Base-by-base conservation (phyloP, 2,113 vertebrate genomes). In the Erythrocercus mccallii region DNA sequence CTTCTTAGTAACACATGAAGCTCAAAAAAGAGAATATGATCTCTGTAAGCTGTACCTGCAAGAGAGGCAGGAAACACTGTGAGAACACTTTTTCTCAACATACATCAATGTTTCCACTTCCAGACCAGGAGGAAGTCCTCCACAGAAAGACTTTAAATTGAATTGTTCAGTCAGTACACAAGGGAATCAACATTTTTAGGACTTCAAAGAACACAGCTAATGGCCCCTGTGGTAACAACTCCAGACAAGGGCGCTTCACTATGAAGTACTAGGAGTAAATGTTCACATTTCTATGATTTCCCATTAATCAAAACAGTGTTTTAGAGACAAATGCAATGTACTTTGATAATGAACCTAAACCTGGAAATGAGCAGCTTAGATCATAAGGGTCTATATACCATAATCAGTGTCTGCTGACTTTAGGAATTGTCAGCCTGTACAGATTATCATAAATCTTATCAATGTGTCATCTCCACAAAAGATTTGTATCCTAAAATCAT, bases 11-110 rank as follows among this genome's bases (percentile, higher is more conserved):
- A 22, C 15, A 27, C 21, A 17, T 4, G 30, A 81, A 87, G 42
- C 45, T 45, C 6, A 10, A 73, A 38, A 33, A 66, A 42, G 16
- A 72, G 37, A 95, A 62, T 5, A 21, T 0, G 0, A 76, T 35
- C 69, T 94, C 53, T 77, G 48, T 42, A 44, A 89, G 48, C 35
- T 60, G 33, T 17, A 89, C 44, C 48, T 73, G 70, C 2, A 15
- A 87, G 58, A 93, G 48, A 77, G 68, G 81, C 87, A 95, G 91
- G 91, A 97, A 96, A 90, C 68, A 88, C 35, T 4, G 4, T 30
- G 38, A 86, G 69, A 91, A 74, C 13, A 61, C 10, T 11, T 83
- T 89, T 91, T 95, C 51, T 51, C 53, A n/a, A 33, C 12, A 42
- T n/a, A 54, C 11, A 78, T 79, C 53, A 70, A 7, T 58, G 54